Base-by-base conservation (phyloP, 2,797 vertebrate genomes). In the Helarctos malayanus region DNA sequence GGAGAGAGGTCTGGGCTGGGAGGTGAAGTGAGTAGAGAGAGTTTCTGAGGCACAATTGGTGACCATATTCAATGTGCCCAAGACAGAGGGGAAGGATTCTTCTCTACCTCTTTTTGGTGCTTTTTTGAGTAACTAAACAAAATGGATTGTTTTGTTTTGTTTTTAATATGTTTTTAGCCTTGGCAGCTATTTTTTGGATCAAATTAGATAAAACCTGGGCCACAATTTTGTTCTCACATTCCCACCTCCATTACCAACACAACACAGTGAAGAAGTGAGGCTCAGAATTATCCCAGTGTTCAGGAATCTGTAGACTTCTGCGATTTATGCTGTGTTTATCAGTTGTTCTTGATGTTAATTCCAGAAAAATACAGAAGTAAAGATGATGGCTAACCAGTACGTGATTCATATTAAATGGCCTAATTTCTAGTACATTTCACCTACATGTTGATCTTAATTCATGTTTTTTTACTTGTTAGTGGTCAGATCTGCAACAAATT, bases 391-490 rank as follows among this genome's bases (percentile, higher is more conserved):
- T 45, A 61, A 52, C 13, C 7, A 57, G 11, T 90, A n/a, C 68
- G 7, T 75, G 25, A 84, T 89, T 93, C 45, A 57, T 52, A 90
- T 8, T 10, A 88, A 3, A 82, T 75, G 19, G 23, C 9, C 41
- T 80, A 0, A 73, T 94, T 96, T 73, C 23, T 78, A 89, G 29
- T 85, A 32, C 16, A 9, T 91, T 84, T 94, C 32, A 18, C 19
- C 15, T 87, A 32, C 61, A 47, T 56, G 2, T 3, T 75, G 35
- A 52, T 79, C 38, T 96, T 88, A 93, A 38, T 78, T 95, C 27
- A 82, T 76, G 47, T 92, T 82, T 96, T 96, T 91, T 87, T 47
- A 75, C 19, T 88, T 92, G 38, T 92, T 73, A 92, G 32, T 52
- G 47, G 5, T 93, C 89, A 92, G 35, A 35, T 80, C 29, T 85